Conservation (phyloP, 2,113 vertebrate species). For the Oreotrochilus melanogaster region DNA sequence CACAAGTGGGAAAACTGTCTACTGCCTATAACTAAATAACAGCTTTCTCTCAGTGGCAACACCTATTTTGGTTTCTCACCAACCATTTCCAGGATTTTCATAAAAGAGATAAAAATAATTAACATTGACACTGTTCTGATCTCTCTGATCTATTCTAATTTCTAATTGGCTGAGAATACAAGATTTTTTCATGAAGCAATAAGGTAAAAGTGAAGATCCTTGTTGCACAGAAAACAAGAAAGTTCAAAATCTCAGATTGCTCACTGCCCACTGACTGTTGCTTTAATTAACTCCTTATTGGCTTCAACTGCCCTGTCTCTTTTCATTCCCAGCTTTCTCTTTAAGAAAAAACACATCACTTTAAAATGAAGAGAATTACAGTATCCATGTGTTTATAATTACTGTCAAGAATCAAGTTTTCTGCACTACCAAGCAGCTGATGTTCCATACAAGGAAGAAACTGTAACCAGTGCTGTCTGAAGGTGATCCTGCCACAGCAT, state of each 20-base stretch:
- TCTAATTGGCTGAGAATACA: background rate
- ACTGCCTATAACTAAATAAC: background rate
- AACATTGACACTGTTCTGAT: background rate
- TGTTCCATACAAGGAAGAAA: background rate
- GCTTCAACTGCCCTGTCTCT: background rate
- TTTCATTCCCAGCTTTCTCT: background rate
- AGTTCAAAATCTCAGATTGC: background rate
- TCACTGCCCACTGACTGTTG: background rate
- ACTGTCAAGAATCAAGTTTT: constrained; percentile 3
- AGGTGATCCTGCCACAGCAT: background rate
- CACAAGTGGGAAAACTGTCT: background rate
- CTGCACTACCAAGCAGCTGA: background rate
- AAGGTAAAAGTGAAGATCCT: background rate
- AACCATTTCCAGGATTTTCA: background rate
- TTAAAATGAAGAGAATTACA: background rate
- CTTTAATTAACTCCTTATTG: background rate
- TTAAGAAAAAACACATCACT: background rate
- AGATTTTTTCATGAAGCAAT: background rate
- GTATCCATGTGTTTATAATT: background rate
- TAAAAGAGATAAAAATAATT: background rate
- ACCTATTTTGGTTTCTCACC: background rate
- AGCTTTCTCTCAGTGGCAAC: background rate
- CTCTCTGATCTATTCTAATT: background rate
- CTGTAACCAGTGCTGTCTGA: background rate
- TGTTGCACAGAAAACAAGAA: background rate